Percentiles rank a stretch among this genome's conserved stretches.
phyloP scores from a whole-genome alignment of 1,140 invertebrate genomes.

The Leptopilina boulardi region DNA sequence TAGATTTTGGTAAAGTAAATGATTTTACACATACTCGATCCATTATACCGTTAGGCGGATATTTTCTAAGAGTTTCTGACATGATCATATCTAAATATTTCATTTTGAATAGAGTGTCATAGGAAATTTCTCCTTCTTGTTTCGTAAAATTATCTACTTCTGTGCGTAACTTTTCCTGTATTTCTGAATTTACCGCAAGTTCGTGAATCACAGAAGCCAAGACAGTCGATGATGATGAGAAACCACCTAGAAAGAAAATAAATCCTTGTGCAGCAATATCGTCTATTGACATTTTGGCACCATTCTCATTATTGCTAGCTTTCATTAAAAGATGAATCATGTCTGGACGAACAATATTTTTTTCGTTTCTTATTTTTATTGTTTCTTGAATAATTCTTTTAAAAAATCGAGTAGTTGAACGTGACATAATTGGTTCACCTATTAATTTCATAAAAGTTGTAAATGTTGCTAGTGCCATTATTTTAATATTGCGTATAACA shows the following conservation, averaged over 20 bases:
- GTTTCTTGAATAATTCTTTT: too few species aligned
- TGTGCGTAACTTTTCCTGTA: conserved; percentile 78
- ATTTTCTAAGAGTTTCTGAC: conserved; percentile 77
- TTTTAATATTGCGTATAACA: too few species aligned
- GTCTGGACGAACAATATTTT: too few species aligned
- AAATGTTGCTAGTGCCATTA: too few species aligned
- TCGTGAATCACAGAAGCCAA: conserved; percentile 76
- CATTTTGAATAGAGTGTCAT: conserved; percentile 50
- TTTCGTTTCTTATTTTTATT: too few species aligned
- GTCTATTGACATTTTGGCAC: conserved; percentile 72
- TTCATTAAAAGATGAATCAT: too few species aligned
- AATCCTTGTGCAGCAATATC: conserved; percentile 76
- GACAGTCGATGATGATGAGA: conserved; percentile 79
- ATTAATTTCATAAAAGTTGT: too few species aligned
- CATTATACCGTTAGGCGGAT: conserved; percentile 75
- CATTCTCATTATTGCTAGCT: too few species aligned
- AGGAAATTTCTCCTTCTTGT: conserved; percentile 45
- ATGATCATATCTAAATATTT: conserved; percentile 59
- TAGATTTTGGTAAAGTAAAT: conserved; percentile 61
- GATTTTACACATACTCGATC: conserved; percentile 73
- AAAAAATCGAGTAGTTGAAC: too few species aligned
- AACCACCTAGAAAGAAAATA: conserved; percentile 80
- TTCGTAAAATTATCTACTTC: conserved; percentile 70
- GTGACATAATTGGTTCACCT: too few species aligned
- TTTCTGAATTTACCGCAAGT: conserved; percentile 77